Evolutionary conservation across 2,888 invertebrate species (phyloP).

Genomic region (Therioaphis trifolii): DNA sequence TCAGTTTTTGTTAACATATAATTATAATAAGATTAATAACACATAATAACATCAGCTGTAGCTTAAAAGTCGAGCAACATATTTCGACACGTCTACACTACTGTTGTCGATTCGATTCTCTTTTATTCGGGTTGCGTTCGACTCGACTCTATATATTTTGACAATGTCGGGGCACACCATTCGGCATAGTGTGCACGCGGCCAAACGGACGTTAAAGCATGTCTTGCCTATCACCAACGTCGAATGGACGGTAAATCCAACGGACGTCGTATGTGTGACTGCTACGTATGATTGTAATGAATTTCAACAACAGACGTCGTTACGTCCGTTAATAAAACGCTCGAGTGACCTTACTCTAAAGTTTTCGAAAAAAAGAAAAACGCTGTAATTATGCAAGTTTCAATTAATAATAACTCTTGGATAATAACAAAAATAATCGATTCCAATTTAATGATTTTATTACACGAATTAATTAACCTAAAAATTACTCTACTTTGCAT

Average conservation of each 20-base stretch:
- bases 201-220: constrained; percentile 12
- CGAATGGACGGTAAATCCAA: too few species aligned
- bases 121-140: neutral
- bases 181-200: too few species aligned
- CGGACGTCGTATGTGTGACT: constrained; percentile 9
- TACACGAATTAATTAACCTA: too few species aligned
- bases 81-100: constrained; percentile 21
- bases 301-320: constrained; percentile 11
- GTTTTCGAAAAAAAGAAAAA: too few species aligned
- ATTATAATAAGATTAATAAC: too few species aligned
- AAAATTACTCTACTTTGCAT: too few species aligned
- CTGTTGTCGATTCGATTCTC: neutral
- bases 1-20: neutral
- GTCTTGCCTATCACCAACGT: too few species aligned
- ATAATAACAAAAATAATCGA: too few species aligned
- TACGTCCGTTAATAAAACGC: constrained; percentile 28
- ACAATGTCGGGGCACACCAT: constrained; percentile 1
- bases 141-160: constrained; percentile 15
- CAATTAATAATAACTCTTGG: too few species aligned
- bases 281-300: constrained; percentile 6
- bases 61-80: constrained; percentile 25
- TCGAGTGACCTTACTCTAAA: constrained; percentile 7
- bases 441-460: too few species aligned
- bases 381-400: too few species aligned
- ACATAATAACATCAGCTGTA: neutral